Conservation (phyloP, 1,140 invertebrate species). For the Drosophila pseudoobscura region DNA sequence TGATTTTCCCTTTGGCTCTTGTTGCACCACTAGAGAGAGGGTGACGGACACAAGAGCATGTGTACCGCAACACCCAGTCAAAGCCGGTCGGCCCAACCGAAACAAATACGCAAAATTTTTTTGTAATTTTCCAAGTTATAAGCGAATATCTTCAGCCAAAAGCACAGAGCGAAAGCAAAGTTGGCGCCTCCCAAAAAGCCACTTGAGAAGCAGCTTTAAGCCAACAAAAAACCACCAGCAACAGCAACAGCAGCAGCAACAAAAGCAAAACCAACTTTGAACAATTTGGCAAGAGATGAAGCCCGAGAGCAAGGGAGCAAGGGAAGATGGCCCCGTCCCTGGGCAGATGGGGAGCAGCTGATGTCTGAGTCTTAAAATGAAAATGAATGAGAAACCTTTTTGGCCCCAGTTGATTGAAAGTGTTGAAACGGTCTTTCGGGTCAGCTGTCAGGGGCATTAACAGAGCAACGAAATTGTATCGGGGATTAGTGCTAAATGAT, state of each 20-base stretch:
- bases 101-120: constrained; percentile 58
- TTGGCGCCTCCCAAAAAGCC: constrained; percentile 19
- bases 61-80: constrained; percentile 55
- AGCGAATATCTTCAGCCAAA: constrained; percentile 51
- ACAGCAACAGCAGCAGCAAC: constrained; percentile 2
- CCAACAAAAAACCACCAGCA: constrained; percentile 15
- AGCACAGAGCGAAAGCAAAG: constrained; percentile 11
- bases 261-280: constrained; percentile 19
- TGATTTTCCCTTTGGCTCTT: constrained; percentile 67
- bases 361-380: constrained; percentile 56
- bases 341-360: constrained; percentile 33
- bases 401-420: constrained; percentile 54
- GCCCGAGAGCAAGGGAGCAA: neutral
- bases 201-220: constrained; percentile 55
- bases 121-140: constrained; percentile 64
- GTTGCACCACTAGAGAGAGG: constrained; percentile 46
- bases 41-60: constrained; percentile 41
- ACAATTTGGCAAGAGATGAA: constrained; percentile 42
- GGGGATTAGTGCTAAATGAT: constrained; percentile 53
- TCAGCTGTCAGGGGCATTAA: constrained; percentile 52
- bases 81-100: constrained; percentile 34
- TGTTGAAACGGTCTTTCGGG: constrained; percentile 58
- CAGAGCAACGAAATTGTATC: constrained; percentile 45
- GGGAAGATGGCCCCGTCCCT: constrained; percentile 17
- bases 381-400: constrained; percentile 60